A percentile compares a stretch with the other conserved stretches of the same genome.
Conservation (phyloP, 92 coral and sea anemone genomes). For the Virgularia gustaviana region DNA sequence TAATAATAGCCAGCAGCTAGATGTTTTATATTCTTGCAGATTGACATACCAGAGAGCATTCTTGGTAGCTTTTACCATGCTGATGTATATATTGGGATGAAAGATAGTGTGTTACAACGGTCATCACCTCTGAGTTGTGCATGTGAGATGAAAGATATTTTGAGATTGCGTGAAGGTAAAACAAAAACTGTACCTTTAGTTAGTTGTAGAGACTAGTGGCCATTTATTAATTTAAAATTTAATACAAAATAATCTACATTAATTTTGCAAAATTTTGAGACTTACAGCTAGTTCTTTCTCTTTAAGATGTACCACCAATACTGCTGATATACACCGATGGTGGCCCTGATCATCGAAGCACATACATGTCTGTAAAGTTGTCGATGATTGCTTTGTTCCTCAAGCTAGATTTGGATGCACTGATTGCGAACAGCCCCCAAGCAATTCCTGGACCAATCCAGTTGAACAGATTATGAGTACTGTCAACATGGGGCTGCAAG, state of each 20-base stretch:
- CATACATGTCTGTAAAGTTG: conserved; percentile 21
- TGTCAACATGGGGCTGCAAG: conserved; percentile 11
- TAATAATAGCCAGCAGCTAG: background rate
- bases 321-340: conserved; percentile 26
- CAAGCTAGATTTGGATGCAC: conserved; percentile 17
- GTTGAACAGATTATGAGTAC: conserved; percentile 17
- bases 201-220: too few relatives aligned
- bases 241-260: too few relatives aligned
- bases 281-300: background rate
- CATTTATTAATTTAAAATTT: too few relatives aligned
- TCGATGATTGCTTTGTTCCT: conserved; percentile 25
- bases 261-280: too few relatives aligned
- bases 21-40: background rate
- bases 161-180: background rate
- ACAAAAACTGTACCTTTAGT: too few relatives aligned
- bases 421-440: conserved; percentile 29
- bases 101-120: background rate
- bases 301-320: conserved; percentile 29
- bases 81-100: conserved; percentile 21
- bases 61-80: conserved; percentile 30
- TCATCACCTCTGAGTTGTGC: conserved; percentile 14
- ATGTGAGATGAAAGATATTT: conserved; percentile 1
- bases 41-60: conserved; percentile 4
- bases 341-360: conserved; percentile 35
- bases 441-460: conserved; percentile 28